Evolutionary conservation across 2,888 invertebrate genomes (phyloP).

Genomic region (Metacarcinus magister): DNA sequence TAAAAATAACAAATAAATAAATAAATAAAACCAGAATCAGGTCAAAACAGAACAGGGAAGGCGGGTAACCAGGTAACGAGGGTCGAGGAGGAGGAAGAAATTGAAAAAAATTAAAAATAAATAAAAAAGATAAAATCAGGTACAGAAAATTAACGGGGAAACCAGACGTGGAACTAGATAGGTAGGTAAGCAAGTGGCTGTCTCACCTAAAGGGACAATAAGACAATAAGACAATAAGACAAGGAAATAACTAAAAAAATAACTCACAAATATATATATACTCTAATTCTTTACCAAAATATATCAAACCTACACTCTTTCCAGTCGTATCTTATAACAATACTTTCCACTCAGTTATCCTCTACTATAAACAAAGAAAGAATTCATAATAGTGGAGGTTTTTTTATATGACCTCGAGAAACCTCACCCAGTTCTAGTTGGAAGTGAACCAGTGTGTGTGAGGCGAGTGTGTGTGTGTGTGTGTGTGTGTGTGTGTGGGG

Average conservation of each 20-base stretch:
- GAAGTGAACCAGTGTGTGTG: background rate
- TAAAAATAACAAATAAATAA: background rate
- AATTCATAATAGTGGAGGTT: background rate
- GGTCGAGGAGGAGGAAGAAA: background rate
- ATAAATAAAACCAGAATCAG: background rate
- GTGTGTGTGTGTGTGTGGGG: too few species aligned
- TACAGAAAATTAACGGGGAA: background rate
- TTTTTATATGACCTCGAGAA: background rate
- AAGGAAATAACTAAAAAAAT: too few species aligned
- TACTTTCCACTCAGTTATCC: background rate
- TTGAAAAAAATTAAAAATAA: too few species aligned
- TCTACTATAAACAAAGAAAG: background rate
- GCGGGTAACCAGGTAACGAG: too few species aligned
- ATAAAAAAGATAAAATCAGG: too few species aligned
- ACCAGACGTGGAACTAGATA: background rate
- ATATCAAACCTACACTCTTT: too few species aligned
- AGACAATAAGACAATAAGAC: too few species aligned
- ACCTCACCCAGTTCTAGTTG: slow-evolving; percentile 9
- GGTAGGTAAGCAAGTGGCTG: background rate
- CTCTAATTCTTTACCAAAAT: background rate
- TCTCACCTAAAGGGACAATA: too few species aligned
- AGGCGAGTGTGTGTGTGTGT: too few species aligned
- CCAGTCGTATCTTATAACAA: background rate
- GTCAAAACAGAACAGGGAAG: background rate
- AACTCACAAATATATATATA: too few species aligned